Conservation (phyloP, 2,113 vertebrate species). For the Podocnemis expansa region DNA sequence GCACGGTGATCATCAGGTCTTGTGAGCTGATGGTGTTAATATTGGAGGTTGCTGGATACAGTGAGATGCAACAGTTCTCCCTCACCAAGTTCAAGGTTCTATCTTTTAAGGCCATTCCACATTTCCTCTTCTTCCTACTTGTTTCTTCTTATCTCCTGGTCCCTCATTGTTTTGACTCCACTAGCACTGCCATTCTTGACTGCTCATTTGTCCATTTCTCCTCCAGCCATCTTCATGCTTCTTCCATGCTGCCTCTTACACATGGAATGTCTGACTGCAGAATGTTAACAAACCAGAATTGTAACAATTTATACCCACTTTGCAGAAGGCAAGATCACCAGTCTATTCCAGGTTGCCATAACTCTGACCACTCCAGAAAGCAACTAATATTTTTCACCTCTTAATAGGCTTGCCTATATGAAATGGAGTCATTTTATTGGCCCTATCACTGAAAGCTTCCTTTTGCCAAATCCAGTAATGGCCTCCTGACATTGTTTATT, state of each 20-base stretch:
- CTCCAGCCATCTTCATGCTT: not conserved
- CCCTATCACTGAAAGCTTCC: not conserved
- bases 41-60: not conserved
- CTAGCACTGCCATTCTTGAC: not conserved
- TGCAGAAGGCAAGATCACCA: not conserved
- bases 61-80: not conserved
- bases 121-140: not conserved
- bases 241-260: not conserved
- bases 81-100: not conserved
- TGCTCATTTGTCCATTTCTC: not conserved
- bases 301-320: not conserved
- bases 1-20: not conserved
- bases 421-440: not conserved
- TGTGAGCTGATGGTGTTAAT: not conserved
- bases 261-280: not conserved
- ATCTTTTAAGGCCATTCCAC: not conserved
- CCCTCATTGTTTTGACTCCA: not conserved
- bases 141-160: not conserved
- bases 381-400: not conserved
- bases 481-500: accelerated
- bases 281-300: not conserved
- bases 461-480: not conserved
- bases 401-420: not conserved
- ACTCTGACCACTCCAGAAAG: not conserved
- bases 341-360: not conserved